Evolutionary conservation across 2,113 vertebrate species (phyloP).

Genomic region (Mus spicilegus): DNA sequence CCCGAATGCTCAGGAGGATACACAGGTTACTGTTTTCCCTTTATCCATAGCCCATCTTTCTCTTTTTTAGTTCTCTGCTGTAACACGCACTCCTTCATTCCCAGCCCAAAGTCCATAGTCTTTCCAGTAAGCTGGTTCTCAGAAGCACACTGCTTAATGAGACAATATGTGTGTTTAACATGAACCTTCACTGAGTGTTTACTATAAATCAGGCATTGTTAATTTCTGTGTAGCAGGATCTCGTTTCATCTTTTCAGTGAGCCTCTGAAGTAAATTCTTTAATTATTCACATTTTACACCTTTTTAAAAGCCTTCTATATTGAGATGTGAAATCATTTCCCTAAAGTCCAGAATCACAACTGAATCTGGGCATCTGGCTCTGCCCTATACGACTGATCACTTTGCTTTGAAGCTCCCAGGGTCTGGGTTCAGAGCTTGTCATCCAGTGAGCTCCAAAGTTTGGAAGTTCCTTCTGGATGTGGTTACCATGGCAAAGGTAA

Average conservation of each 20-base stretch:
- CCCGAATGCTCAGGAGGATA: not conserved
- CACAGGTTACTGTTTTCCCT: not conserved
- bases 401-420: not conserved
- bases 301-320: not conserved
- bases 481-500: not conserved
- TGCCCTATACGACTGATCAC: not conserved
- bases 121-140: not conserved
- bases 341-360: not conserved
- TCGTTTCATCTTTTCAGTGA: not conserved
- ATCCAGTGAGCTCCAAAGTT: not conserved
- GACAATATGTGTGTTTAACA: not conserved
- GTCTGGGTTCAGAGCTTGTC: not conserved
- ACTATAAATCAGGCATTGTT: not conserved
- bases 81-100: not conserved
- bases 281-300: not conserved
- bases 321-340: not conserved
- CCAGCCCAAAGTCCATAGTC: not conserved
- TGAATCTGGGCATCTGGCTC: not conserved
- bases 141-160: not conserved
- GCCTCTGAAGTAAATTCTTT: not conserved
- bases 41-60: not conserved
- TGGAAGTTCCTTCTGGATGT: not conserved
- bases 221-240: not conserved
- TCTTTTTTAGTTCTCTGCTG: not conserved
- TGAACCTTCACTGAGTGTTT: not conserved